phyloP scores from a whole-genome alignment of 2,888 invertebrate species.

The Timema cristinae region DNA sequence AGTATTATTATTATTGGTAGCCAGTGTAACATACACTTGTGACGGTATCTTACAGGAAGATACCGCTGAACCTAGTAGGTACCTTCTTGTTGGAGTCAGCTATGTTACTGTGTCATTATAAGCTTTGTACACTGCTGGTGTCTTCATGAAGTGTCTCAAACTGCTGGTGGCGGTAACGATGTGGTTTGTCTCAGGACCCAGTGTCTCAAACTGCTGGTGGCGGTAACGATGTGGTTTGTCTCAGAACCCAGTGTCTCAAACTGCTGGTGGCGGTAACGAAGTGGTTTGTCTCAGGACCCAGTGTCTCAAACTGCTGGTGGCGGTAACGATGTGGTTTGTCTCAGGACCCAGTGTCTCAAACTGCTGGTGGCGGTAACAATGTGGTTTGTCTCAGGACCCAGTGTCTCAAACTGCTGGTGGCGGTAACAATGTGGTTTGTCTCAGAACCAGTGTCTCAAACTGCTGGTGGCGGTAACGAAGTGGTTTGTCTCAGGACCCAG shows the following conservation, averaged over 20 bases:
- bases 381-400: conserved; percentile 71
- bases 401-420: conserved; percentile 81
- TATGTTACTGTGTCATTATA: too few relatives aligned
- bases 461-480: conserved; percentile 83
- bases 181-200: conserved; percentile 71
- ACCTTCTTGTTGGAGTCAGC: too few relatives aligned
- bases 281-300: conserved; percentile 71
- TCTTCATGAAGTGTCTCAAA: conserved; percentile 63
- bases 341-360: conserved; percentile 78
- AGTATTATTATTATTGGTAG: too few relatives aligned
- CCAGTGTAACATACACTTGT: too few relatives aligned
- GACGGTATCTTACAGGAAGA: too few relatives aligned
- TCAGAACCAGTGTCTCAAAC: conserved; percentile 76
- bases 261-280: conserved; percentile 82
- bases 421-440: conserved; percentile 79
- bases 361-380: conserved; percentile 84
- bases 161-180: conserved; percentile 84
- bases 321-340: conserved; percentile 79
- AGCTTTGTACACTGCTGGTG: too few relatives aligned
- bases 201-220: conserved; percentile 81
- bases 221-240: conserved; percentile 79
- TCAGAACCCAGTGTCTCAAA: conserved; percentile 78
- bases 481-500: conserved; percentile 69
- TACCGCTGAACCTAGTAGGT: too few relatives aligned
- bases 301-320: conserved; percentile 81